A percentile compares a stretch with the other conserved stretches of the same genome.
Conservation (phyloP, 2,888 invertebrate species). For the Folsomia candida region DNA sequence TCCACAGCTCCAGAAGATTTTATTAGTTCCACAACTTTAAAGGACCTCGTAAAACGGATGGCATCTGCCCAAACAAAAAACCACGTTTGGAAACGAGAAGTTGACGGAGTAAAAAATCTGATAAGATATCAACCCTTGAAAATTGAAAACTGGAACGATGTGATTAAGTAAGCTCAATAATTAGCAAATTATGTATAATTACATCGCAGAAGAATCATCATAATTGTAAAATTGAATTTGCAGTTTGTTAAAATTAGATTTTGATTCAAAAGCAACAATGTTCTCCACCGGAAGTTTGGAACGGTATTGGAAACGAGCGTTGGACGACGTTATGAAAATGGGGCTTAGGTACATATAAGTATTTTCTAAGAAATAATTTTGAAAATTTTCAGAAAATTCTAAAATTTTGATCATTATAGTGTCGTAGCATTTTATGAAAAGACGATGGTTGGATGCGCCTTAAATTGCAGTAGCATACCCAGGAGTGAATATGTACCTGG, state of each 20-base stretch:
- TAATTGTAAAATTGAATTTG: not conserved
- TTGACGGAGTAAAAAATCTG: not conserved
- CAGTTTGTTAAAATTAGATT: not conserved
- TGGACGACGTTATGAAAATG: not conserved
- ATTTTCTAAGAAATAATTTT: not conserved
- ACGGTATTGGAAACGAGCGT: not conserved
- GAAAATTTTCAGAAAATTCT: not conserved
- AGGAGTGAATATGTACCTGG: not conserved
- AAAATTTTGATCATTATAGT: not conserved
- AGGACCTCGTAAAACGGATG: not conserved
- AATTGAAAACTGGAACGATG: not conserved
- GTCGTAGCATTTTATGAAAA: not conserved
- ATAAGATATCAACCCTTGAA: not conserved
- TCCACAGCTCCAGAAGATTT: slow-evolving; percentile 4
- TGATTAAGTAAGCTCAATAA: not conserved
- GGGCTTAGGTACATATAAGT: not conserved
- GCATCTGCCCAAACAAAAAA: not conserved
- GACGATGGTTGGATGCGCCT: not conserved
- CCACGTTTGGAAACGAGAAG: not conserved
- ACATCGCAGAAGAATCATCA: not conserved
- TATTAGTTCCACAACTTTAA: not conserved
- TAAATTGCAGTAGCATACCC: not conserved
- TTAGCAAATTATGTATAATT: not conserved
- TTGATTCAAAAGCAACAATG: not conserved
- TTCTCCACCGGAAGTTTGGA: not conserved